Evolutionary conservation across 2,113 vertebrate species (phyloP), one percentile per base, ranked within the genome.

Genomic region (Haliaeetus leucogaster): DNA sequence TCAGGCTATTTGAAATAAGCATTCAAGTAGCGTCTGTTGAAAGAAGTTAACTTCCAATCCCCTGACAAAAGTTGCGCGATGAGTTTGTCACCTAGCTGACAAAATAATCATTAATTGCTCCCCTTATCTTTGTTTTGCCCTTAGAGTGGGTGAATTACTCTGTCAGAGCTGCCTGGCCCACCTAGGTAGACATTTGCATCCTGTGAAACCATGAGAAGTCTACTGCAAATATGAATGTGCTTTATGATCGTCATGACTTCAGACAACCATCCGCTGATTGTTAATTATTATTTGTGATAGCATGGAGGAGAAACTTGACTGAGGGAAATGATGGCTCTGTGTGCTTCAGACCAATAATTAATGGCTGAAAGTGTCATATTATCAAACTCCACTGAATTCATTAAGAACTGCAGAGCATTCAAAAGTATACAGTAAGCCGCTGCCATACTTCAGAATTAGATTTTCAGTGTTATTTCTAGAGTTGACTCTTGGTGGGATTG

Each of bases 101-200:
- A 93, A 95, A 96, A 93, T 25, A 91, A 20, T 93, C n/a, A 73
- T 90, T 91, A 87, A 62, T 72, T 84, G 58, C 48, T 91, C 36
- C 34, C 25, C 32, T 45, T 85, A 45, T 29, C 83, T 96, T 92
- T 95, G 70, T 79, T 91, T 95, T 87, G 61, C 52, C 25, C 62
- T 65, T 53, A 50, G 40, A 74, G 43, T 76, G 61, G 21, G 47
- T 78, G 70, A 80, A 45, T 85, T 82, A 52, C 36, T 52, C 50
- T 93, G 81, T 93, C 91, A 91, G 77, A 79, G 52, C 61, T 89
- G 73, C 73, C 73, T 4, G 1, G 53, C 36, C 77, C 86, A 70
- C 83, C 29, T 1, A 3, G 43, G 26, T 87, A 93, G 89, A 85
- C 62, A 61, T 65, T 87, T 84, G 36, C 66, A 68, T 92, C 30